A percentile compares a stretch with the other conserved stretches of the same genome.
Evolutionary conservation across 2,113 vertebrate species (phyloP).

Genomic region (Ivindomyrus marchei): DNA sequence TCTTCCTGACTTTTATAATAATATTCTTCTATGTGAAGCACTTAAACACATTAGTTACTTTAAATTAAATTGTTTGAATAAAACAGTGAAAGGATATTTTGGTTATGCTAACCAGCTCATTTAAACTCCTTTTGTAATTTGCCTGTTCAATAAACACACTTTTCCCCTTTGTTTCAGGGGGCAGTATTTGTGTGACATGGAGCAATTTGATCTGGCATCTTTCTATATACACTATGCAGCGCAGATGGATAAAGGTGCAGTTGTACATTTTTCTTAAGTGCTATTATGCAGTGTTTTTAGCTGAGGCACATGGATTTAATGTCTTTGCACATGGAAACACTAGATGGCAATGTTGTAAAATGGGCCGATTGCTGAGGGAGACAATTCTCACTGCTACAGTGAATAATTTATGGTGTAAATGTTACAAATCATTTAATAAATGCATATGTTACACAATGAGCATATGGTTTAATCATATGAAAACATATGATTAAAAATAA

Average conservation of each 20-base stretch:
- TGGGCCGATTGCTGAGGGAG: neutral
- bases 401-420: neutral
- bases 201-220: slow-evolving; percentile 56
- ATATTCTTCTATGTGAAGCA: neutral
- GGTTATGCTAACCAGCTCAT: neutral
- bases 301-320: neutral
- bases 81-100: neutral
- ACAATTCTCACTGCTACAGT: neutral
- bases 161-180: slow-evolving; percentile 48
- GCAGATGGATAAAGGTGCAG: slow-evolving; percentile 62
- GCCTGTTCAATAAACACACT: neutral
- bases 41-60: neutral
- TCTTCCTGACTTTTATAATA: neutral
- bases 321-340: neutral
- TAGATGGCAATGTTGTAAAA: slow-evolving; percentile 12
- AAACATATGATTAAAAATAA: neutral
- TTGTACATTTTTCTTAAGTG: neutral
- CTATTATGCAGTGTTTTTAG: neutral
- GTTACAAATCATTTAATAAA: neutral
- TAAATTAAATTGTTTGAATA: neutral
- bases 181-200: slow-evolving; percentile 63
- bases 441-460: neutral
- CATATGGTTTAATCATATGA: neutral
- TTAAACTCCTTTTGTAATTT: neutral
- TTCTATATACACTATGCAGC: slow-evolving; percentile 62